These are phyloP conservation scores for Ahaetulla prasina DNA, from an alignment of 2,113 vertebrate genomes.

Conservation along the genomic window DNA sequence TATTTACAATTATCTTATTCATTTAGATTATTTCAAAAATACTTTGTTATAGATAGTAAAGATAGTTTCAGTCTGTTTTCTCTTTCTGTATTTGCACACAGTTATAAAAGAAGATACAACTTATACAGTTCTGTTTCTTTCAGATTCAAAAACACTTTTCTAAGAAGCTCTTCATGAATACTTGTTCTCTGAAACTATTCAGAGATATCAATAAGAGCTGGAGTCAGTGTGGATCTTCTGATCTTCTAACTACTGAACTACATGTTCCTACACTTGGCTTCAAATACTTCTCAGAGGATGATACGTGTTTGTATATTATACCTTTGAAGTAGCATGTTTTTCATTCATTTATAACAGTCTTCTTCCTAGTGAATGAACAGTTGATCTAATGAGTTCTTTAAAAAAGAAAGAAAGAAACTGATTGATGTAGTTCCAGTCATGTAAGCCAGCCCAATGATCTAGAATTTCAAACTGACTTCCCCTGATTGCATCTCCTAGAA, in stretches of 20 bases:
- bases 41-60: not conserved
- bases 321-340: not conserved
- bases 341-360: not conserved
- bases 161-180: not conserved
- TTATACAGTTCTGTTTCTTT: not conserved
- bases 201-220: not conserved
- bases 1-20: constrained; percentile 6
- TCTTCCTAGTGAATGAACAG: not conserved
- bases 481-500: not conserved
- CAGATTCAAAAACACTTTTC: not conserved
- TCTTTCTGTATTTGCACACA: not conserved
- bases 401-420: not conserved
- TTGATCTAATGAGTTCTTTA: not conserved
- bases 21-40: constrained; percentile 19
- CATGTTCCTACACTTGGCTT: not conserved
- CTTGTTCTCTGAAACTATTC: not conserved
- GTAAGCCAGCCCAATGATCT: not conserved
- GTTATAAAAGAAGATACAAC: not conserved
- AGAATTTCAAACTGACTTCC: not conserved
- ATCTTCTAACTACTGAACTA: not conserved
- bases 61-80: not conserved
- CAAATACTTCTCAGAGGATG: not conserved
- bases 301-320: not conserved
- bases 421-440: not conserved
- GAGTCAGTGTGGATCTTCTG: not conserved